A percentile compares a stretch with the other conserved stretches of the same genome.
These are phyloP conservation scores for Polyergus mexicanus DNA, from an alignment of 1,140 invertebrate genomes.

Conservation along the genomic window DNA sequence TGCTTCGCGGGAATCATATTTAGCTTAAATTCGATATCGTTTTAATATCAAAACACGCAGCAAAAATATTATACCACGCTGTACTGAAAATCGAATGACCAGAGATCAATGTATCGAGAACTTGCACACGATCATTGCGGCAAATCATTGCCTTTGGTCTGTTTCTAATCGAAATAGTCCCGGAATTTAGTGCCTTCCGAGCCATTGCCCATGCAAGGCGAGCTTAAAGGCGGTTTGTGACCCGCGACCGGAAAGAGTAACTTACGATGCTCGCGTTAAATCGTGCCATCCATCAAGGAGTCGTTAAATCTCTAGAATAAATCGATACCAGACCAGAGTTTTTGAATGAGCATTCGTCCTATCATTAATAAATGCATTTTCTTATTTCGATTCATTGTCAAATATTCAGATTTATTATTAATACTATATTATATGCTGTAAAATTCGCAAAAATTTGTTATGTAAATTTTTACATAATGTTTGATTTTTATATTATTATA, in stretches of 20 bases:
- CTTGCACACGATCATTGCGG: conserved; percentile 38
- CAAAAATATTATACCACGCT: background rate
- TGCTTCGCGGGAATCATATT: background rate
- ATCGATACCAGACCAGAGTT: background rate
- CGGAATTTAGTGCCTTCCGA: conserved; percentile 56
- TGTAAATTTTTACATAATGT: no score
- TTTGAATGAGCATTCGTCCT: background rate
- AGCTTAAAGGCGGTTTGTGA: conserved; percentile 43
- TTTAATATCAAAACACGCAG: conserved; percentile 13
- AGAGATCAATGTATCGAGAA: conserved; percentile 34
- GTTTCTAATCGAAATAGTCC: conserved; percentile 56
- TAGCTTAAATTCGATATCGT: conserved; percentile 33
- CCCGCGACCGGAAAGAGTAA: conserved; percentile 43
- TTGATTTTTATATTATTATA: no score
- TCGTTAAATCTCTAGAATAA: conserved; percentile 18
- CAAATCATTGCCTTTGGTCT: conserved; percentile 53
- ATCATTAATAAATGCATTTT: background rate
- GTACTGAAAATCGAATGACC: background rate
- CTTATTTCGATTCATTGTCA: no score
- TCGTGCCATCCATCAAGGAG: background rate
- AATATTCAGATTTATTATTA: no score
- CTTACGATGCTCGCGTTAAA: conserved; percentile 33
- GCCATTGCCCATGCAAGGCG: conserved; percentile 42
- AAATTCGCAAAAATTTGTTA: no score
- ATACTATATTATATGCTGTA: no score